Percentiles rank a stretch among this genome's conserved stretches.
phyloP scores from a whole-genome alignment of 2,113 vertebrate genomes.

The Misgurnus mizolepis region DNA sequence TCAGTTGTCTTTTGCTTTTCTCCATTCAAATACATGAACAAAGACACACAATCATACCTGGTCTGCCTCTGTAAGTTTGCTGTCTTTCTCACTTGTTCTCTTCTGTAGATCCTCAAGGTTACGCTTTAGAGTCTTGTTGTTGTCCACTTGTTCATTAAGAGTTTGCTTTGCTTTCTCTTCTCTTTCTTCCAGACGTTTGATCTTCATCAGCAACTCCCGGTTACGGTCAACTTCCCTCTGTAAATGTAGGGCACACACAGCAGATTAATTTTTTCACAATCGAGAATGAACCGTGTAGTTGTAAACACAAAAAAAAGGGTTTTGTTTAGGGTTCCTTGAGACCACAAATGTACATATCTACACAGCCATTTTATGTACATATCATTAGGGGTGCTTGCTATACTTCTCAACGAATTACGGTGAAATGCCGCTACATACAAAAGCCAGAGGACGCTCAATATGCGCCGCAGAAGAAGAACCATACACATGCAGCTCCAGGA shows the following conservation, averaged over 20 bases:
- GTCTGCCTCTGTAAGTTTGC: constrained; percentile 73
- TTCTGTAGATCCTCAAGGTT: constrained; percentile 78
- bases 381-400: too few relatives aligned
- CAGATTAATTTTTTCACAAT: neutral
- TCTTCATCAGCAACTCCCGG: constrained; percentile 82
- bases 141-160: constrained; percentile 81
- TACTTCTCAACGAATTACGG: too few relatives aligned
- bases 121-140: constrained; percentile 74
- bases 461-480: too few relatives aligned
- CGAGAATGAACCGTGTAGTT: neutral
- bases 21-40: neutral
- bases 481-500: too few relatives aligned
- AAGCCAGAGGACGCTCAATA: too few relatives aligned
- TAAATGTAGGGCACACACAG: constrained; percentile 18
- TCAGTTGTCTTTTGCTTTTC: too few relatives aligned
- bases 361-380: too few relatives aligned
- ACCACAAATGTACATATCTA: too few relatives aligned
- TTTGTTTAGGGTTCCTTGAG: too few relatives aligned
- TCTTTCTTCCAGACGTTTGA: constrained; percentile 85
- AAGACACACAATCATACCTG: constrained; percentile 72
- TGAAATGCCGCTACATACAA: too few relatives aligned
- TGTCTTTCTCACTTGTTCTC: constrained; percentile 83
- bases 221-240: constrained; percentile 88
- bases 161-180: constrained; percentile 74
- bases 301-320: neutral